phyloP scores from a whole-genome alignment of 2,888 invertebrate genomes.

The Scaptomyza polygonia region DNA sequence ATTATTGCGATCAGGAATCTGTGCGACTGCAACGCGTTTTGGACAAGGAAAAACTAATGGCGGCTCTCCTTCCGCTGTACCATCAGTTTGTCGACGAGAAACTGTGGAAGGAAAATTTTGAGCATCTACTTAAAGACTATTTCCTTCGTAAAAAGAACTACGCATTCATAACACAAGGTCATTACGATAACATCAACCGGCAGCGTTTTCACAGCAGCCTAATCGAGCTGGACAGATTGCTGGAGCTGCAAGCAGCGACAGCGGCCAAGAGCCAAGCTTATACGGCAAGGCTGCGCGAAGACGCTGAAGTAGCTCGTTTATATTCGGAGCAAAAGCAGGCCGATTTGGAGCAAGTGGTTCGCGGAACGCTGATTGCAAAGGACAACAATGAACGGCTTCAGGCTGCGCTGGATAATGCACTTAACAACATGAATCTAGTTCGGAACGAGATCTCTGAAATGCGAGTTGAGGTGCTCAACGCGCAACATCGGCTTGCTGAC shows the following conservation, averaged over 20 bases:
- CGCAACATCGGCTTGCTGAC: conserved; percentile 43
- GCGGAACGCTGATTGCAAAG: conserved; percentile 8
- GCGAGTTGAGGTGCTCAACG: conserved; percentile 18
- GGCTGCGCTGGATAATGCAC: background rate
- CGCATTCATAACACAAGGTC: background rate
- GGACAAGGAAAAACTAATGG: conserved; percentile 37
- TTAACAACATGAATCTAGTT: conserved; percentile 22
- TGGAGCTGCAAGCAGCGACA: background rate
- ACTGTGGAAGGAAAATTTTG: accelerated
- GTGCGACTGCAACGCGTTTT: background rate
- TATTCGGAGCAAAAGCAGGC: background rate
- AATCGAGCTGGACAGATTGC: conserved; percentile 21
- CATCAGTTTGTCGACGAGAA: accelerated
- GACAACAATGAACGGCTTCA: conserved; percentile 14
- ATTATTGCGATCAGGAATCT: background rate
- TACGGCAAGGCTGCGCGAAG: background rate
- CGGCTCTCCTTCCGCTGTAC: background rate
- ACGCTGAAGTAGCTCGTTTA: accelerated
- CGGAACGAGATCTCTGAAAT: conserved; percentile 32
- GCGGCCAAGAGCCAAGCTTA: accelerated
- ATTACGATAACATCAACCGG: background rate
- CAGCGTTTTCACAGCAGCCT: conserved; percentile 11
- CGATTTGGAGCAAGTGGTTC: conserved; percentile 8
- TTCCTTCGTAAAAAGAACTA: conserved; percentile 19
- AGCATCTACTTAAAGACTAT: background rate